Percentiles rank a stretch among this genome's conserved stretches.
Conservation (phyloP, 2,888 invertebrate species). For the Leucophenga montana region DNA sequence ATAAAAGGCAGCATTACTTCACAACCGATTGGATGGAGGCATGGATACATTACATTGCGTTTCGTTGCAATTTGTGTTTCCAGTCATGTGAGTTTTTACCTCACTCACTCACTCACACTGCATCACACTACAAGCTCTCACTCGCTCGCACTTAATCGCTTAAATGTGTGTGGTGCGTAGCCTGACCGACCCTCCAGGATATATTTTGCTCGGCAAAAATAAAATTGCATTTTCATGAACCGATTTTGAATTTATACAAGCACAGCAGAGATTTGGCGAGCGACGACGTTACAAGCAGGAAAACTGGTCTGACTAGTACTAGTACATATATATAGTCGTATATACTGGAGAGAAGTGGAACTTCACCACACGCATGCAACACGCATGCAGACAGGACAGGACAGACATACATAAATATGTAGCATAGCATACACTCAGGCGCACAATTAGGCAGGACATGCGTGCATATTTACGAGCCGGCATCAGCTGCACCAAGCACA, state of each 20-base stretch:
- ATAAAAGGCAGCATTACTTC: constrained; percentile 55
- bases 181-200: too few species aligned
- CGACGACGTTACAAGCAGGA: not conserved
- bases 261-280: constrained; percentile 60
- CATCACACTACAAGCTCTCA: too few species aligned
- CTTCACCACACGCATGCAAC: constrained; percentile 10
- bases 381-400: constrained; percentile 6
- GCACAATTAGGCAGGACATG: constrained; percentile 50
- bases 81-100: constrained; percentile 1
- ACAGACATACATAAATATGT: constrained; percentile 62
- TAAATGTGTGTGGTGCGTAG: too few species aligned
- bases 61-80: constrained; percentile 16
- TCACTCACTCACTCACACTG: not conserved
- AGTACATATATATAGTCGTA: too few species aligned
- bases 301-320: too few species aligned
- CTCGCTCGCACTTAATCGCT: too few species aligned
- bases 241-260: constrained; percentile 63
- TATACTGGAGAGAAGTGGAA: not conserved
- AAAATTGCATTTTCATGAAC: constrained; percentile 73
- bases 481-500: constrained; percentile 63
- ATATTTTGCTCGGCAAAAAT: constrained; percentile 51
- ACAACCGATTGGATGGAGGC: constrained; percentile 57
- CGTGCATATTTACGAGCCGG: constrained; percentile 67
- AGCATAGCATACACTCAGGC: constrained; percentile 25
- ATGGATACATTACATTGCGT: constrained; percentile 11